Evolutionary conservation across 2,113 vertebrate genomes (phyloP).

Genomic region (Jaculus jaculus): DNA sequence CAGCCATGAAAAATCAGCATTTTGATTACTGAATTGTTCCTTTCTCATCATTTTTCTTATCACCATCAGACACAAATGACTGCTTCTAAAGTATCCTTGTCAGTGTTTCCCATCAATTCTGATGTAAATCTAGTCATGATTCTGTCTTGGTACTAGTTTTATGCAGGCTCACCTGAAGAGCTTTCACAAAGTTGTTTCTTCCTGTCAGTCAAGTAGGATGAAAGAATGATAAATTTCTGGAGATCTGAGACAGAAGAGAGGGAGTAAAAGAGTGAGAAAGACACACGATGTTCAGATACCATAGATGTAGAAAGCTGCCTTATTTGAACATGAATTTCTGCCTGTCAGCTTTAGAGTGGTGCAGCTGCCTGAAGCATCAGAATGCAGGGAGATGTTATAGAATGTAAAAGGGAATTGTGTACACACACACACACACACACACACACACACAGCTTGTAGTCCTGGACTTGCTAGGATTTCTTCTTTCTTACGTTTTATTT

Average conservation of each 20-base stretch:
- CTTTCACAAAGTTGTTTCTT: slow-evolving; percentile 54
- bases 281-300: neutral
- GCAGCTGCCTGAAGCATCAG: neutral
- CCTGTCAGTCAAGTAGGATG: slow-evolving; percentile 39
- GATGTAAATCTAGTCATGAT: slow-evolving; percentile 51
- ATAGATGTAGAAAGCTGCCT: neutral
- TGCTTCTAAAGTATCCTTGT: slow-evolving; percentile 48
- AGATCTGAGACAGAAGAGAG: neutral
- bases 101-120: slow-evolving; percentile 32
- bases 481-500: neutral
- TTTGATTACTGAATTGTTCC: slow-evolving; percentile 64
- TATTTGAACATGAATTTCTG: neutral
- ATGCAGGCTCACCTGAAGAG: slow-evolving; percentile 1
- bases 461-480: neutral
- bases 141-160: neutral
- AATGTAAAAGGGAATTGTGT: neutral
- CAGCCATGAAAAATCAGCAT: slow-evolving; percentile 61
- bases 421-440: neutral
- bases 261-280: neutral
- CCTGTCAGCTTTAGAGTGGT: slow-evolving; percentile 13
- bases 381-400: neutral
- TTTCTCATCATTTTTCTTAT: slow-evolving; percentile 50
- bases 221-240: slow-evolving; percentile 38
- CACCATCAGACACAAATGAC: slow-evolving; percentile 34
- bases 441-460: neutral